Conservation (phyloP, 2,888 invertebrate species). For the Liodrosophila aerea region DNA sequence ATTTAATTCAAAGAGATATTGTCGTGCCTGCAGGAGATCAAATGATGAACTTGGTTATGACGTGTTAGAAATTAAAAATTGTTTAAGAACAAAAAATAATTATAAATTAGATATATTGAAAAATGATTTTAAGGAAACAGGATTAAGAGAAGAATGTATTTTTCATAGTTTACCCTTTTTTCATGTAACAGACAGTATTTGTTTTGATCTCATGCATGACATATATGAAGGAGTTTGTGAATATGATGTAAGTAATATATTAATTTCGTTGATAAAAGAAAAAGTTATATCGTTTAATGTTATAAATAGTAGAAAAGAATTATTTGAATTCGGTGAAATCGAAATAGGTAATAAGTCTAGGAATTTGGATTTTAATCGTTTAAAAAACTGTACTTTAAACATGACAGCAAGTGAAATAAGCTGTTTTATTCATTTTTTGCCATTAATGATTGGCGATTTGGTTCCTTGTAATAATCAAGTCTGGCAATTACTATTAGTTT, state of each 20-base stretch:
- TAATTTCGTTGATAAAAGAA: no score
- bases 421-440: background rate
- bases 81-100: background rate
- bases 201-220: background rate
- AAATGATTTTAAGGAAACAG: background rate
- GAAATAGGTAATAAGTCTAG: background rate
- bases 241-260: no score
- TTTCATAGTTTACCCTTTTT: background rate
- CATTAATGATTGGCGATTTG: background rate
- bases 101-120: background rate
- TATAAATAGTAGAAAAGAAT: no score
- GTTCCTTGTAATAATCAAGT: background rate
- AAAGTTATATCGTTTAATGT: no score
- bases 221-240: no score
- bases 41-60: conserved; percentile 1
- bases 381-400: background rate
- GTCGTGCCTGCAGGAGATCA: background rate
- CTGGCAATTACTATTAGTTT: no score
- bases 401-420: background rate
- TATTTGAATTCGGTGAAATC: no score
- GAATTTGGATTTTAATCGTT: background rate
- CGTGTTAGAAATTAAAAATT: background rate
- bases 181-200: conserved; percentile 1
- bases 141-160: background rate
- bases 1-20: background rate